Evolutionary conservation across 2,888 invertebrate genomes (phyloP).

Genomic region (Cataglyphis albicans): DNA sequence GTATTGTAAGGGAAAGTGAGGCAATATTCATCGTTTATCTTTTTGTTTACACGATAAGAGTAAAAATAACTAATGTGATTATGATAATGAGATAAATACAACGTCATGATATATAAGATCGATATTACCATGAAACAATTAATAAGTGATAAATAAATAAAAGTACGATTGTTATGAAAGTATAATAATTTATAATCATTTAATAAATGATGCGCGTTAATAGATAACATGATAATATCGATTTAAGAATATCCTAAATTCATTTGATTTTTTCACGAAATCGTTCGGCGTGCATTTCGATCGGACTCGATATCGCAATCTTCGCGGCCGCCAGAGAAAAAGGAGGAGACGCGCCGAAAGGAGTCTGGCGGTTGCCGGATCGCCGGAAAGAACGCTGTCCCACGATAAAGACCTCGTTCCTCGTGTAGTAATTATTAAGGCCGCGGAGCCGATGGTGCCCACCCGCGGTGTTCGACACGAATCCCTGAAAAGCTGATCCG

Average conservation of each 20-base stretch:
- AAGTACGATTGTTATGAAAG: not conserved
- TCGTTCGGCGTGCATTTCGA: constrained; percentile 1
- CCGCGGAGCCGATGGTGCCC: constrained; percentile 71
- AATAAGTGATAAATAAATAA: not conserved
- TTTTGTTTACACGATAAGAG: constrained; percentile 14
- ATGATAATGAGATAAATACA: constrained; percentile 30
- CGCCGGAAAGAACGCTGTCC: constrained; percentile 51
- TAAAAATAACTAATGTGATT: constrained; percentile 12
- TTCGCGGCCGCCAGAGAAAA: not conserved
- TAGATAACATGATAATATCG: not conserved
- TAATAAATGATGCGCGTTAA: not conserved
- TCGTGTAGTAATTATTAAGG: constrained; percentile 82
- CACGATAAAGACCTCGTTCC: constrained; percentile 79
- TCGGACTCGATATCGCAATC: constrained; percentile 1
- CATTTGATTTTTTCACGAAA: not conserved
- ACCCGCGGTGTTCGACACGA: constrained; percentile 82
- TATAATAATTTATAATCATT: not conserved
- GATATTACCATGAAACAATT: not conserved
- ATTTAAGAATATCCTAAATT: not conserved
- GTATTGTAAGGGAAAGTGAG: constrained; percentile 44
- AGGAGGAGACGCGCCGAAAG: not conserved
- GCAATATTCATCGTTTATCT: constrained; percentile 36
- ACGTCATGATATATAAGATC: not conserved
- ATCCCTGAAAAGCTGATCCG: constrained; percentile 82
- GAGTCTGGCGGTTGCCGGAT: not conserved